Conservation (phyloP, 2,113 vertebrate species). For the Brienomyrus brachyistius region DNA sequence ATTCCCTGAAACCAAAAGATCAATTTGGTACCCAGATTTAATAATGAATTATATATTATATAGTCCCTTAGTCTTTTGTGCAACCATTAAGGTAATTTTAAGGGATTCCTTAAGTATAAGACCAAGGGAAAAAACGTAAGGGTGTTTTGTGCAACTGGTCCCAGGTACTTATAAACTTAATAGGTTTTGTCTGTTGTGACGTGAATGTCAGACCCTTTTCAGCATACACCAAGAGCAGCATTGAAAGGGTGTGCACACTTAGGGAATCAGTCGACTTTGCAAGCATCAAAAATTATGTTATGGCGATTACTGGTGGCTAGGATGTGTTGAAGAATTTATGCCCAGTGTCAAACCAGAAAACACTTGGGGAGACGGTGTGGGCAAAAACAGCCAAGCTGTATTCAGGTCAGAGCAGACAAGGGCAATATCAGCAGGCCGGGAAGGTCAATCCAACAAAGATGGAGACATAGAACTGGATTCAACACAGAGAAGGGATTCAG, state of each 20-base stretch:
- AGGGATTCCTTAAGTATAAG: no score
- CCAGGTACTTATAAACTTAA: background rate
- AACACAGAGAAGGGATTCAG: background rate
- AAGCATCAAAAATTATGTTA: background rate
- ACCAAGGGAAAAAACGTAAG: no score
- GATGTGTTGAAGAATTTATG: constrained; percentile 1
- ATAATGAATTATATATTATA: no score
- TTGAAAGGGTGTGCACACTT: constrained; percentile 2
- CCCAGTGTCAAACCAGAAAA: background rate
- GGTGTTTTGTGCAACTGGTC: background rate
- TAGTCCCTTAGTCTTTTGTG: no score
- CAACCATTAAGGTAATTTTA: no score
- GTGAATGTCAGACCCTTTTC: background rate
- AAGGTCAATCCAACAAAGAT: background rate
- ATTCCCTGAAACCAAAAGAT: no score
- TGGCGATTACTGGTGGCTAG: background rate
- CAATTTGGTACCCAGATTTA: no score
- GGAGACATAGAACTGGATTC: background rate
- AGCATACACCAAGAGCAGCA: background rate
- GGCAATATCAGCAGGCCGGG: background rate
- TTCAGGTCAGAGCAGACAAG: background rate
- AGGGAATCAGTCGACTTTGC: constrained; percentile 1
- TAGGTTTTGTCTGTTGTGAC: background rate
- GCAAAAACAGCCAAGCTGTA: no score
- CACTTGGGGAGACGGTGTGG: no score